These are phyloP conservation scores for Heterohyrax brucei DNA, from an alignment of 2,797 vertebrate genomes.

Conservation along the genomic window DNA sequence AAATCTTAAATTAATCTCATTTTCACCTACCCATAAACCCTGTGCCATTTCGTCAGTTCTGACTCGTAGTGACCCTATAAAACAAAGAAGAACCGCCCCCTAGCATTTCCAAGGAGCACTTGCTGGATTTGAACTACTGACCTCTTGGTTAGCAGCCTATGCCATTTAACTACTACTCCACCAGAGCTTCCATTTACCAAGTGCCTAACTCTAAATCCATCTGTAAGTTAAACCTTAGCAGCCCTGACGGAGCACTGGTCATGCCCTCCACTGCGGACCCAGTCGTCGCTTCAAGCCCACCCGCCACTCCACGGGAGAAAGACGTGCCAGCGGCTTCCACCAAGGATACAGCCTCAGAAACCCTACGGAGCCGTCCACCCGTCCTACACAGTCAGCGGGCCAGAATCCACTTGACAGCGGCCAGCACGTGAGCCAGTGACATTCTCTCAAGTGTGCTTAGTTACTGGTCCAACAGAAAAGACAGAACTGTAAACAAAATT, in stretches of 20 bases:
- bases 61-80: too few relatives aligned
- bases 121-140: too few relatives aligned
- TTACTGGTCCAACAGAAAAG: slow-evolving; percentile 56
- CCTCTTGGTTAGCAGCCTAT: too few relatives aligned
- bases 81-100: too few relatives aligned
- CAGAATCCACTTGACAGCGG: not conserved
- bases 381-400: not conserved
- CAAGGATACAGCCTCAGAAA: too few relatives aligned
- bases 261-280: not conserved
- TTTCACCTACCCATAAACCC: not conserved
- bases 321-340: too few relatives aligned
- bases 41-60: too few relatives aligned
- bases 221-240: slow-evolving; percentile 28
- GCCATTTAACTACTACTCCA: too few relatives aligned
- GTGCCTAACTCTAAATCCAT: slow-evolving; percentile 26
- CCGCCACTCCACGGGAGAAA: not conserved
- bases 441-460: slow-evolving; percentile 53
- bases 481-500: slow-evolving; percentile 44
- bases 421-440: not conserved
- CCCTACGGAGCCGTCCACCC: not conserved
- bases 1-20: not conserved
- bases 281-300: not conserved
- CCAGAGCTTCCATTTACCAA: slow-evolving; percentile 16
- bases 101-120: too few relatives aligned
- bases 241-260: not conserved